Evolutionary conservation across 2,888 invertebrate genomes (phyloP).

Genomic region (Lepidochrysops patricia): DNA sequence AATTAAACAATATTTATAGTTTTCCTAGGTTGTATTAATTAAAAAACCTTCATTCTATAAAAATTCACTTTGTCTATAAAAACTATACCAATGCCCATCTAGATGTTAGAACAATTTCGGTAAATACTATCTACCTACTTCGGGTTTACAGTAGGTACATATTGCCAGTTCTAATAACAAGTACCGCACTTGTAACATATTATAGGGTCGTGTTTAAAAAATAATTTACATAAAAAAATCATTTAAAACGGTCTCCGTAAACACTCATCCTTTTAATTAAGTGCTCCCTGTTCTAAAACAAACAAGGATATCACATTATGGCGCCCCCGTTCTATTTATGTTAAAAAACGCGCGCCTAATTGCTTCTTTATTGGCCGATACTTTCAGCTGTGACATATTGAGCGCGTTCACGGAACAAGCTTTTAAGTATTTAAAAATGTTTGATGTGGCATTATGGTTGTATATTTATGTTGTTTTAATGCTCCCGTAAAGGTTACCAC

Average conservation of each 20-base stretch:
- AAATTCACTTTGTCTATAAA: too few species aligned
- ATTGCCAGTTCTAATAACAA: too few species aligned
- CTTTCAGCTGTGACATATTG: slow-evolving; percentile 44
- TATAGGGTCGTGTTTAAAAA: too few species aligned
- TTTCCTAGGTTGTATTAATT: neutral
- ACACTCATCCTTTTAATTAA: slow-evolving; percentile 30
- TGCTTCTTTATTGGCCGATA: slow-evolving; percentile 41
- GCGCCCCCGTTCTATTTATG: slow-evolving; percentile 31
- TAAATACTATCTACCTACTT: too few species aligned
- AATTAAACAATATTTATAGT: too few species aligned
- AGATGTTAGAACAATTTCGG: too few species aligned
- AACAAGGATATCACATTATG: slow-evolving; percentile 42
- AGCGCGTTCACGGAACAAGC: slow-evolving; percentile 31
- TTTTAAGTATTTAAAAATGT: slow-evolving; percentile 32
- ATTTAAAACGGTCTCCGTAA: slow-evolving; percentile 18
- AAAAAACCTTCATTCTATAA: too few species aligned
- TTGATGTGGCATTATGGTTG: slow-evolving; percentile 33
- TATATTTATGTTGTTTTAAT: slow-evolving; percentile 15
- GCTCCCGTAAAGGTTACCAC: neutral
- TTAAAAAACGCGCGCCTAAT: slow-evolving; percentile 36
- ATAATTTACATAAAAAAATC: slow-evolving; percentile 6
- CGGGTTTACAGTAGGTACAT: too few species aligned
- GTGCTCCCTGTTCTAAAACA: slow-evolving; percentile 32
- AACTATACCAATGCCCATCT: too few species aligned
- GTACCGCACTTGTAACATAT: too few species aligned